Base-by-base conservation (phyloP, 2,888 invertebrate species). In the Drosophila recens region DNA sequence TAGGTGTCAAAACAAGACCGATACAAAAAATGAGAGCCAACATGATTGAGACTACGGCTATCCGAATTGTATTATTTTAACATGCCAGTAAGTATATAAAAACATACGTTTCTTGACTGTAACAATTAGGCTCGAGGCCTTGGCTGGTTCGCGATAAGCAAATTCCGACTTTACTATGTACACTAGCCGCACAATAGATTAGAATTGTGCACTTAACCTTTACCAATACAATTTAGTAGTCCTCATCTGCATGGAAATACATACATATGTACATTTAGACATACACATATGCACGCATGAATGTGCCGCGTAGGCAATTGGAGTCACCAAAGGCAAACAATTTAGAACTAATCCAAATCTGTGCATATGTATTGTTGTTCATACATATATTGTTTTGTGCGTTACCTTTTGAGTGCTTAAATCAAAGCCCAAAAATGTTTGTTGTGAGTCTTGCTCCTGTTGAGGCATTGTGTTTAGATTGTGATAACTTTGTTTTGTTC, bases 321-420 rank as follows among this genome's bases (percentile, higher is more conserved):
- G 15, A 40, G 27, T 49, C 49, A 8, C 3, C 49, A 23, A 15
- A n/a, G 38, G 36, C 15, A 46, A 48, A 30, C 23, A 45, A 52
- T 6, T 23, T 45, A 13, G 0, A 56, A 45, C 43, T 43, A 34
- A 20, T 40, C n/a, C 52, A 38, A 53, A 15, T 36, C 9, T 13
- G n/a, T 27, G 30, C n/a, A 9, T 9, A 23, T n/a, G n/a, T n/a
- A n/a, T n/a, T n/a, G n/a, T n/a, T n/a, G n/a, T n/a, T n/a, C n/a
- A n/a, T n/a, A n/a, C n/a, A n/a, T n/a, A n/a, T n/a, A n/a, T n/a
- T n/a, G 23, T 11, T 27, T 10, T n/a, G n/a, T 33, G 11, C 3
- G 71, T 82, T 57, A 90, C 97, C 95, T 96, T 96, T 93, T 97
- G 97, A 33, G 97, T 97, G 92, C 97, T 97, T 91, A 97, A 95